phyloP scores from a whole-genome alignment of 2,888 invertebrate genomes.

The Dasypogon diadema region DNA sequence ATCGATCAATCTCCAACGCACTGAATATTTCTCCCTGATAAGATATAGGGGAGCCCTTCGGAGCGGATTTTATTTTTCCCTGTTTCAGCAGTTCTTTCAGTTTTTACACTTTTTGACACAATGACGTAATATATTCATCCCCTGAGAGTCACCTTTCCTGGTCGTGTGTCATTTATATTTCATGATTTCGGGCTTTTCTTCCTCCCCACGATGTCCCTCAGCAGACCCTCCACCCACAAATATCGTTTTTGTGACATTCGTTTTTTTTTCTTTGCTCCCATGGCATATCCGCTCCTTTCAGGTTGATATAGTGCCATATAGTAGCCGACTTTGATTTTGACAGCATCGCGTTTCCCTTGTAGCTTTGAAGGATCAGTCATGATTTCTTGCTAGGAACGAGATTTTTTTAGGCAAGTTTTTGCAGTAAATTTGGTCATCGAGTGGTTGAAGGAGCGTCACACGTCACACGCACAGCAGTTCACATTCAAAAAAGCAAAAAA shows the following conservation, averaged over 20 bases:
- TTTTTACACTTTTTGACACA: constrained; percentile 58
- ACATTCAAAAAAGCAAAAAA: constrained; percentile 20
- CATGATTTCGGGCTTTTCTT: constrained; percentile 55
- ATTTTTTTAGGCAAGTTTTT: constrained; percentile 3
- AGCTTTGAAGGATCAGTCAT: constrained; percentile 1
- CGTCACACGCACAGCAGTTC: constrained; percentile 35
- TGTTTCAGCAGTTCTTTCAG: constrained; percentile 43
- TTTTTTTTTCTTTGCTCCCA: constrained; percentile 23
- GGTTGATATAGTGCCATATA: constrained; percentile 17
- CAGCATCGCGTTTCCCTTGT: constrained; percentile 14
- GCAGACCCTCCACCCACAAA: constrained; percentile 4
- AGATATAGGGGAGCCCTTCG: constrained; percentile 55
- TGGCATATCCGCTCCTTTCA: constrained; percentile 30
- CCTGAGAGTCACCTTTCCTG: constrained; percentile 62
- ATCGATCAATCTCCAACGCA: constrained; percentile 41
- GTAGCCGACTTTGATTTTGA: constrained; percentile 36
- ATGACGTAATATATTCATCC: constrained; percentile 65
- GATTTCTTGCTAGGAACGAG: not conserved
- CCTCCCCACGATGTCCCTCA: constrained; percentile 15
- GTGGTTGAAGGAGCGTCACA: not conserved
- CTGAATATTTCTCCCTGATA: constrained; percentile 34
- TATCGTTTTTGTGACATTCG: constrained; percentile 43
- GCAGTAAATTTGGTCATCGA: constrained; percentile 11
- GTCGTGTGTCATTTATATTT: constrained; percentile 57
- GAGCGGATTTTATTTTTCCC: constrained; percentile 46